These are phyloP conservation scores for Cylloceria caligata DNA, from an alignment of 2,888 invertebrate species.

Conservation along the genomic window DNA sequence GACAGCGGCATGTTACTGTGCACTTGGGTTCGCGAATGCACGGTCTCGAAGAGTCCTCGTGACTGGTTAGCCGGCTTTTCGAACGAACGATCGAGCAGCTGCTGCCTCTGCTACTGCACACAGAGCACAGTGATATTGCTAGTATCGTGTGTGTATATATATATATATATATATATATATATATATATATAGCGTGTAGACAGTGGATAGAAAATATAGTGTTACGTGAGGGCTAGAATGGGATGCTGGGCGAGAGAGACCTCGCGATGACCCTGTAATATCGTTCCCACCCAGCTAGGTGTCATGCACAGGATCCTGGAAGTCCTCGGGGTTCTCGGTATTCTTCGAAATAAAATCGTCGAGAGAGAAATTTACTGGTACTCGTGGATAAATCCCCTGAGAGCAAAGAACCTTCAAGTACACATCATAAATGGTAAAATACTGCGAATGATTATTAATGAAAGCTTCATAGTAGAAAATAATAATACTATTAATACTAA, in stretches of 20 bases:
- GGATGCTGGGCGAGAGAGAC: slow-evolving; percentile 56
- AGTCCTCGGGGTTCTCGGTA: slow-evolving; percentile 59
- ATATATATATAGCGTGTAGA: not conserved
- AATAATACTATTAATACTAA: too few species aligned
- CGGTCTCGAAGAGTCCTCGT: slow-evolving; percentile 67
- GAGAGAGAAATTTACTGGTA: too few species aligned
- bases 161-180: slow-evolving; percentile 25
- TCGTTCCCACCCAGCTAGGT: slow-evolving; percentile 67
- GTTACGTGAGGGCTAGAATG: slow-evolving; percentile 19
- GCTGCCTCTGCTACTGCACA: slow-evolving; percentile 49
- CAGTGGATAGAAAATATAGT: not conserved
- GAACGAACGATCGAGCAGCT: slow-evolving; percentile 54
- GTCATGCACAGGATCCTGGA: slow-evolving; percentile 66
- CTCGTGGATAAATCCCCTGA: too few species aligned
- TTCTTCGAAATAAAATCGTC: slow-evolving; percentile 32
- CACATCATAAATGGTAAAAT: too few species aligned
- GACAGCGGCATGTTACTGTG: slow-evolving; percentile 60
- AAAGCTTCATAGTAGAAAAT: too few species aligned
- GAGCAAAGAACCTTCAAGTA: too few species aligned
- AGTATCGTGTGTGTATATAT: too few species aligned
- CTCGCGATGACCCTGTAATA: slow-evolving; percentile 70
- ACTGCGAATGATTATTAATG: too few species aligned
- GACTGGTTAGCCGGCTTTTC: slow-evolving; percentile 66
- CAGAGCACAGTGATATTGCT: slow-evolving; percentile 32
- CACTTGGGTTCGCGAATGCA: slow-evolving; percentile 58